A percentile compares a stretch with the other conserved stretches of the same genome.
These are phyloP conservation scores for Agrilus planipennis DNA, from an alignment of 1,140 invertebrate genomes.

Conservation along the genomic window DNA sequence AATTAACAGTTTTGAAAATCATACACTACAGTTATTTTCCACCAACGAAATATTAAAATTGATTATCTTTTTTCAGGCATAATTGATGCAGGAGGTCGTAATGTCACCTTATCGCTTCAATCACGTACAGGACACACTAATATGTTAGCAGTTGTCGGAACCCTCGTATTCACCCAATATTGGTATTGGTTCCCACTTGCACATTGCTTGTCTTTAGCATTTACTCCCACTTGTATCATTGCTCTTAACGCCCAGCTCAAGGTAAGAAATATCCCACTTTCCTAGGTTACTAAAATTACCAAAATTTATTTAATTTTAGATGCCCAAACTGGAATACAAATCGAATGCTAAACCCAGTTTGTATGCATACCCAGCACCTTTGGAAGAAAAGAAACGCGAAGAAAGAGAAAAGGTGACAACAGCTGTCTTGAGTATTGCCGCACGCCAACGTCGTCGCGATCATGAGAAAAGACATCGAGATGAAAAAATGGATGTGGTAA, in stretches of 20 bases:
- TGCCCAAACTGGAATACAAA: slow-evolving; percentile 89
- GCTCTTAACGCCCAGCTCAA: slow-evolving; percentile 90
- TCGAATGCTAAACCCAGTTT: slow-evolving; percentile 90
- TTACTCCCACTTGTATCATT: slow-evolving; percentile 93
- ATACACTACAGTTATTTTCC: too few species aligned
- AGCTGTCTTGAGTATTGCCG: slow-evolving; percentile 93
- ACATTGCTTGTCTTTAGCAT: slow-evolving; percentile 90
- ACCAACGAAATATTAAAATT: too few species aligned
- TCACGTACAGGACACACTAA: slow-evolving; percentile 96
- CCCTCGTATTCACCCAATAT: slow-evolving; percentile 95
- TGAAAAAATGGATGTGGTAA: slow-evolving; percentile 38
- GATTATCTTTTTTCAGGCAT: too few species aligned
- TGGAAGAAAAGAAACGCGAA: slow-evolving; percentile 97
- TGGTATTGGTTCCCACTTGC: slow-evolving; percentile 99
- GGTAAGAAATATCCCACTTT: slow-evolving; percentile 11
- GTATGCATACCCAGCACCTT: slow-evolving; percentile 91
- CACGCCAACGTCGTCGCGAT: slow-evolving; percentile 72
- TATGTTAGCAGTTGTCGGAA: slow-evolving; percentile 94
- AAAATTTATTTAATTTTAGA: slow-evolving; percentile 39
- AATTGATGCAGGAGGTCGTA: slow-evolving; percentile 70
- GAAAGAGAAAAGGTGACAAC: slow-evolving; percentile 93
- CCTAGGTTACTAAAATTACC: background rate
- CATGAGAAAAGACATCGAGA: slow-evolving; percentile 45
- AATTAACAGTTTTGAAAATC: too few species aligned
- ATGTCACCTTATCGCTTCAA: slow-evolving; percentile 90